Conservation (phyloP, 2,888 invertebrate species). For the Leptinotarsa peninsularis region DNA sequence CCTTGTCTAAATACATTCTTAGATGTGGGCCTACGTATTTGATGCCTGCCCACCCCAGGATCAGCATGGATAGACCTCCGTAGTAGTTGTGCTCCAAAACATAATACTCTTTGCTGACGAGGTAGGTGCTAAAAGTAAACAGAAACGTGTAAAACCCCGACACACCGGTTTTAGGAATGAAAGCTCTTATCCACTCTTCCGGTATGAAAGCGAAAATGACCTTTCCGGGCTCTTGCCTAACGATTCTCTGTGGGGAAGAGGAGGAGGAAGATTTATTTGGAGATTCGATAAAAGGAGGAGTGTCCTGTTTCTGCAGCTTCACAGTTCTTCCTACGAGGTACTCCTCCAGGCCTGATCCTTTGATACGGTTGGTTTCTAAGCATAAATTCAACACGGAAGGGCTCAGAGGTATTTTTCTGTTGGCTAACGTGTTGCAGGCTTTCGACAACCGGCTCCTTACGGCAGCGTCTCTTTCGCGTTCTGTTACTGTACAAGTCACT, state of each 20-base stretch:
- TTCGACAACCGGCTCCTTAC: conserved; percentile 46
- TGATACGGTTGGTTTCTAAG: background rate
- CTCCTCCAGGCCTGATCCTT: background rate
- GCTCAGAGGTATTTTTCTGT: conserved; percentile 30
- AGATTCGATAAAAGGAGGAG: too few relatives aligned
- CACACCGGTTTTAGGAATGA: conserved; percentile 93
- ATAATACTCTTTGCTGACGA: conserved; percentile 93
- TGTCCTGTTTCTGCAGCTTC: background rate
- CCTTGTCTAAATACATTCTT: conserved; percentile 76
- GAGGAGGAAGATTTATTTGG: conserved; percentile 1
- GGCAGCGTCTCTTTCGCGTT: conserved; percentile 48
- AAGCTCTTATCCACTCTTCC: conserved; percentile 93
- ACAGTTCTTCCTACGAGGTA: background rate
- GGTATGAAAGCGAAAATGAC: conserved; percentile 91
- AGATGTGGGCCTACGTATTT: conserved; percentile 81
- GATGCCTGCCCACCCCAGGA: conserved; percentile 71
- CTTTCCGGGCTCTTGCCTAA: conserved; percentile 77
- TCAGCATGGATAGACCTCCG: conserved; percentile 77
- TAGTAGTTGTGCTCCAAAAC: conserved; percentile 94
- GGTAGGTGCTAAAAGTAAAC: conserved; percentile 75
- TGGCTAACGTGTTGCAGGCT: conserved; percentile 41
- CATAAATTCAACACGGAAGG: conserved; percentile 35
- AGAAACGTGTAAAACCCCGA: conserved; percentile 92
- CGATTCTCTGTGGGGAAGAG: conserved; percentile 41
- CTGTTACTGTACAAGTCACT: conserved; percentile 33